These are phyloP conservation scores for Pipistrellus pipistrellus DNA, from an alignment of 2,797 vertebrate genomes.

Conservation along the genomic window DNA sequence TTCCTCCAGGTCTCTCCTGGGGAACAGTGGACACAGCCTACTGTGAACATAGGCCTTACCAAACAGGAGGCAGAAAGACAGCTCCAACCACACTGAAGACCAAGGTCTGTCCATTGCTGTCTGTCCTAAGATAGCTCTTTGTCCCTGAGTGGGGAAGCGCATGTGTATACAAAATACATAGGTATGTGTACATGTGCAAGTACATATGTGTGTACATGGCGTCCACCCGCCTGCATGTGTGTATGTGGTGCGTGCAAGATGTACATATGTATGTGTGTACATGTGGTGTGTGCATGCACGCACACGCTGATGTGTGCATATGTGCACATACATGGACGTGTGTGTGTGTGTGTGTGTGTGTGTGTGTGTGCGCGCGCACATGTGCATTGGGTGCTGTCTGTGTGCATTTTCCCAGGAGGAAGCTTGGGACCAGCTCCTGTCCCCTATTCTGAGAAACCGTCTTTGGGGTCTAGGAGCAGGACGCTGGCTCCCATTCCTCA, in stretches of 20 bases:
- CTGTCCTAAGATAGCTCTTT: neutral
- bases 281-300: no score
- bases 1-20: neutral
- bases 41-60: rapidly evolving
- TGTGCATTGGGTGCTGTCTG: neutral
- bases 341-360: neutral
- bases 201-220: neutral
- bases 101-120: rapidly evolving
- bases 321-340: rapidly evolving
- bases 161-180: neutral
- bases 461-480: rapidly evolving
- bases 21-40: neutral
- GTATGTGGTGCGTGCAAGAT: neutral
- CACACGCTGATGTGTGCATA: neutral
- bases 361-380: neutral
- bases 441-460: neutral
- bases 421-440: rapidly evolving
- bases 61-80: neutral
- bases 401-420: neutral
- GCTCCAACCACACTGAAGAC: neutral
- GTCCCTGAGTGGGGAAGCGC: neutral
- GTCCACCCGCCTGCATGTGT: rapidly evolving
- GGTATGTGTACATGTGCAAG: neutral
- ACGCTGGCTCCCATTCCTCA: rapidly evolving
- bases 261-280: neutral